Evolutionary conservation across 2,797 vertebrate species (phyloP).

Genomic region (Nothura maculosa): DNA sequence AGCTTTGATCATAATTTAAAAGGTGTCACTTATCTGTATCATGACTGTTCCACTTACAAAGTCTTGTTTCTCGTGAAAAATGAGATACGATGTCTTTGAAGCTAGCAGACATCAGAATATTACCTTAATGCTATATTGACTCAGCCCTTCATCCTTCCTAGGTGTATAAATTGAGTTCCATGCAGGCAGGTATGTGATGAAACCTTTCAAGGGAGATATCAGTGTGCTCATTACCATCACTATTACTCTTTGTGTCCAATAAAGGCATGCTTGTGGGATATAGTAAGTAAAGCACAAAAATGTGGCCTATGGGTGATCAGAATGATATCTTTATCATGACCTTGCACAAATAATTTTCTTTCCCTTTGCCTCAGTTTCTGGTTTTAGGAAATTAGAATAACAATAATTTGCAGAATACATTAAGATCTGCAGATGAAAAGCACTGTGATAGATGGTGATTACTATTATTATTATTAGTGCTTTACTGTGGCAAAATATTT

Average conservation of each 20-base stretch:
- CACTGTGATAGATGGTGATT: neutral
- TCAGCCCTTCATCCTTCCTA: conserved; percentile 52
- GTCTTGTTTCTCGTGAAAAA: conserved; percentile 43
- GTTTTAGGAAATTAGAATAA: conserved; percentile 28
- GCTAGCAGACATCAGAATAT: conserved; percentile 40
- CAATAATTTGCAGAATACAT: neutral
- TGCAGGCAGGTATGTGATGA: conserved; percentile 26
- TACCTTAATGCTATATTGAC: conserved; percentile 57
- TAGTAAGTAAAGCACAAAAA: neutral
- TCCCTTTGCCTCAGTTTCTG: conserved; percentile 43
- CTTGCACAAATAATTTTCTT: neutral
- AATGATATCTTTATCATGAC: neutral
- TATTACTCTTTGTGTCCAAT: neutral
- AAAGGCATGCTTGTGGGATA: neutral
- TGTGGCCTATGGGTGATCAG: neutral
- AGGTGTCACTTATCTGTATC: conserved; percentile 9
- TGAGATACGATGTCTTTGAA: conserved; percentile 51
- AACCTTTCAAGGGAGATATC: conserved; percentile 40
- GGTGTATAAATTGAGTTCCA: conserved; percentile 39
- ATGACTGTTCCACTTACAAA: conserved; percentile 46
- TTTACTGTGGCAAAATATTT: conserved; percentile 18
- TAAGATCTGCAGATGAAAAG: conserved; percentile 27
- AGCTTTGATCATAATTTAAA: conserved; percentile 67
- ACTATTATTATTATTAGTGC: neutral
- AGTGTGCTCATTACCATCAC: conserved; percentile 11